A percentile compares a stretch with the other conserved stretches of the same genome.
Evolutionary conservation across 2,888 invertebrate species (phyloP).

Genomic region (Mycalesis mineus): DNA sequence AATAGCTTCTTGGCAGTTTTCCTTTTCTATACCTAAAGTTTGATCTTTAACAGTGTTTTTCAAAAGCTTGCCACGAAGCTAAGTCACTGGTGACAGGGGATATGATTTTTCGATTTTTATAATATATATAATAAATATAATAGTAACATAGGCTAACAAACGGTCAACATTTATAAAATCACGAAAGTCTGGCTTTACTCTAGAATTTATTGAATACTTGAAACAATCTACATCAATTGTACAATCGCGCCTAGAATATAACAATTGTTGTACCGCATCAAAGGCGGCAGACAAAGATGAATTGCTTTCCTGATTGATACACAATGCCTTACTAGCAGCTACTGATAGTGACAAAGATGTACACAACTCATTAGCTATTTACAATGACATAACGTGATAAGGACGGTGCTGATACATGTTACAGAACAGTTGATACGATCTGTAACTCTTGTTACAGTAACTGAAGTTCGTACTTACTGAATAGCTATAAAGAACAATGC

Average conservation of each 20-base stretch:
- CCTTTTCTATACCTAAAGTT: too few species aligned
- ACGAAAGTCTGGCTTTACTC: too few species aligned
- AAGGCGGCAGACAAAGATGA: slow-evolving; percentile 4
- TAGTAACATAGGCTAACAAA: too few species aligned
- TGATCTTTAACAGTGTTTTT: too few species aligned
- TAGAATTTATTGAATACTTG: too few species aligned
- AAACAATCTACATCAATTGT: not conserved
- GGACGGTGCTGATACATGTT: not conserved
- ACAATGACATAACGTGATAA: not conserved
- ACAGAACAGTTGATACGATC: not conserved
- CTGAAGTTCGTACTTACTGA: not conserved
- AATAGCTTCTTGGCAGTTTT: too few species aligned
- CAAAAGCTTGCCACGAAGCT: too few species aligned
- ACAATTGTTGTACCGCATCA: not conserved
- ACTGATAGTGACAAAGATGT: not conserved
- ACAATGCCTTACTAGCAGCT: not conserved
- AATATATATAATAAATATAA: too few species aligned
- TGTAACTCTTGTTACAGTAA: not conserved
- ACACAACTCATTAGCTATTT: not conserved
- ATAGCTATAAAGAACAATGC: too few species aligned
- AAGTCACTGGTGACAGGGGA: too few species aligned
- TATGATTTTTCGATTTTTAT: too few species aligned
- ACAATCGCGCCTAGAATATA: slow-evolving; percentile 1
- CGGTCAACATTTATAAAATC: too few species aligned
- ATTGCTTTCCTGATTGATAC: slow-evolving; percentile 4